These are phyloP conservation scores for Heliconius ismenius DNA, from an alignment of 2,888 invertebrate species.

Conservation along the genomic window DNA sequence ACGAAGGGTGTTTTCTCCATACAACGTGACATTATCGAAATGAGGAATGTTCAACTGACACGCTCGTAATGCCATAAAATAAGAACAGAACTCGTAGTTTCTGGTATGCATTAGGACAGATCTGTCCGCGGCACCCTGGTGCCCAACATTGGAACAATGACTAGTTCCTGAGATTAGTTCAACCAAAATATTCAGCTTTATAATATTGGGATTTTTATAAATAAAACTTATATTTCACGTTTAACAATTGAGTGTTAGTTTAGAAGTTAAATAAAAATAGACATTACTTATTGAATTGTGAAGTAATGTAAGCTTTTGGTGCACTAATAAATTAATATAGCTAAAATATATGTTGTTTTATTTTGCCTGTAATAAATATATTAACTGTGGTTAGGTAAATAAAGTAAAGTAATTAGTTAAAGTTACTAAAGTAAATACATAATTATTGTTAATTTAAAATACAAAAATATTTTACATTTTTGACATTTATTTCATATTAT, in stretches of 20 bases:
- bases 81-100: no score
- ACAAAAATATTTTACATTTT: background rate
- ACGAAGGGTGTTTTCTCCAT: no score
- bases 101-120: no score
- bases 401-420: no score
- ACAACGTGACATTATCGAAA: no score
- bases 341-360: constrained; percentile 52
- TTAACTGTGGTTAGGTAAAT: background rate
- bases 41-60: no score
- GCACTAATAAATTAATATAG: constrained; percentile 73
- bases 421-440: no score
- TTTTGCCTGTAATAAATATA: constrained; percentile 23
- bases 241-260: constrained; percentile 45
- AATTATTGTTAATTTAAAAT: background rate
- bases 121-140: no score
- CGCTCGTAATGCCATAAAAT: no score
- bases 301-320: constrained; percentile 66
- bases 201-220: constrained; percentile 30
- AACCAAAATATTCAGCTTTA: background rate
- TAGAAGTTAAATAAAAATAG: background rate
- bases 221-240: constrained; percentile 41
- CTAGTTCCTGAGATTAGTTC: background rate
- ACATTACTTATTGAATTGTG: constrained; percentile 40
- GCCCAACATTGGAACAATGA: no score
- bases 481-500: no score